Base-by-base conservation (phyloP, 2,113 vertebrate species). In the Notiomystis cincta region DNA sequence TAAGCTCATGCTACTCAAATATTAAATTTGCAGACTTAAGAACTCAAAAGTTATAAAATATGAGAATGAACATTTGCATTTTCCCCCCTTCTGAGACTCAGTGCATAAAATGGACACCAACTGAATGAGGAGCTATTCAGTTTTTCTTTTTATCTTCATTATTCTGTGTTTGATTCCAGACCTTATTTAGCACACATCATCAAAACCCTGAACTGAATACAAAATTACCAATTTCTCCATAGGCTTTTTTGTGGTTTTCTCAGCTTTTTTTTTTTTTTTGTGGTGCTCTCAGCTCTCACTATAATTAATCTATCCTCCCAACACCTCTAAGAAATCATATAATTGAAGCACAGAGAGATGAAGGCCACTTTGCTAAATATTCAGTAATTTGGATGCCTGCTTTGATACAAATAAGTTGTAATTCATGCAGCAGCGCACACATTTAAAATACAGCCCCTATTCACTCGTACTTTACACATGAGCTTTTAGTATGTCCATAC, bases 231-330 rank as follows among this genome's bases (percentile, higher is more conserved):
- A 88, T 94, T 91, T 82, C 82, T 93, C 89, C 70, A 76, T 85
- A 71, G 70, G 44, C 16, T 93, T 96, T 95, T 88, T 93, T 82
- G 81, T 94, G 44, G 40, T 79, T 81, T 92, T 96, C 93, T 93
- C 83, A 82, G 67, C 30, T 56, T 79, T 86, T 65, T 64, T 78
- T 72, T 40, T 60, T 90, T 64, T 56, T 50, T 37, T 3, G 37
- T 83, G 84, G 69, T 84, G 53, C 73, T 94, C 27, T 94, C 62
- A 91, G 70, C 70, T 87, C 82, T 91, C 90, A 44, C 84, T 90
- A 65, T 91, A 94, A 96, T 96, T 95, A 94, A 91, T 90, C 79
- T 94, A 86, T 90, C 82, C 71, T 94, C 87, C 88, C 81, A 93
- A 83, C 66, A 93, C 87, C 95, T 96, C 84, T 93, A 96, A 87